Evolutionary conservation across 2,113 vertebrate genomes (phyloP), one percentile per base, ranked within the genome.

Genomic region (Lepisosteus osseus): DNA sequence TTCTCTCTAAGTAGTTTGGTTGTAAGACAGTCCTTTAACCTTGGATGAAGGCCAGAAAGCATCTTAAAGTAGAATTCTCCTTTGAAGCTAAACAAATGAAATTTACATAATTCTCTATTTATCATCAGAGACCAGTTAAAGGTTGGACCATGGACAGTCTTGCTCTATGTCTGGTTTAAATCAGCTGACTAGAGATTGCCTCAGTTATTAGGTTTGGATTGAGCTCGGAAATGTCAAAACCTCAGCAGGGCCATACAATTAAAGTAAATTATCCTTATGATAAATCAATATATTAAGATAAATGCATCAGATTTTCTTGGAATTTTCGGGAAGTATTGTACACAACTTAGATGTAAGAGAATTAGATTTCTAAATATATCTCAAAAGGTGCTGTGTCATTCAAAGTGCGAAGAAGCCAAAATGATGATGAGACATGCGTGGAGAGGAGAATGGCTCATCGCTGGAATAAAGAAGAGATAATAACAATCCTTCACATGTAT

Each of bases 161-260:
- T 68, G 66, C 29, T 68, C 29, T 68, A 68, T 65, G 59, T 68
- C 72, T 68, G 65, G 66, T 63, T 73, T 73, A 63, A 68, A 73
- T 73, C 57, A 68, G 66, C 65, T 68, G 57, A 54, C 54, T 56
- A 56, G 29, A 63, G 42, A 68, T 43, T 57, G 57, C 59, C 54
- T 63, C 17, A n/a, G 29, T 68, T 54, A 73, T 73, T 73, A 68
- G 72, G 66, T 73, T 73, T 63, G 72, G 66, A 68, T 68, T 73
- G 66, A 54, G 57, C 29, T 29, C 11, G 13, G 17, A 45, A 68
- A 54, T 56, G 65, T 67, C 68, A 15, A 68, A 44, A 8, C 62
- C 56, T 67, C 65, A 61, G 11, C 44, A 59, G 65, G 43, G 54
- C 55, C 56, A 54, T 68, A 43, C 54, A 73, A 73, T 67, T 68